Evolutionary conservation across 2,797 vertebrate species (phyloP).

Genomic region (Euthynnus affinis): DNA sequence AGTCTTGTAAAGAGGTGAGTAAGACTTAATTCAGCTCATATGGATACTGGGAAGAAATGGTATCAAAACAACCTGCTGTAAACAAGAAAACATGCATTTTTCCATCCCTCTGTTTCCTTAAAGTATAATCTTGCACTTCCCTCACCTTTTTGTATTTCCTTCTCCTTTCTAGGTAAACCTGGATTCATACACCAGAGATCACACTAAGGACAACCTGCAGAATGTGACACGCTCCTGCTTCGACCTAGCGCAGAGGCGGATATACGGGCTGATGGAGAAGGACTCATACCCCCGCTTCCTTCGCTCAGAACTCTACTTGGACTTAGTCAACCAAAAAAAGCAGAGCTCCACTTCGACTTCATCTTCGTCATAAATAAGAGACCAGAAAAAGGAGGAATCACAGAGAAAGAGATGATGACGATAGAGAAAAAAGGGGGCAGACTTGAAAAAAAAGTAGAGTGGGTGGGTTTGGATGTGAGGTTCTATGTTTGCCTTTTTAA

Average conservation of each 20-base stretch:
- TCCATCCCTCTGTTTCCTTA: too few relatives aligned
- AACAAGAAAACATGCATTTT: background rate
- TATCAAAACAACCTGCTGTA: background rate
- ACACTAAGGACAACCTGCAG: conserved; percentile 97
- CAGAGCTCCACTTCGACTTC: conserved; percentile 90
- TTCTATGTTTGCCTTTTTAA: conserved; percentile 72
- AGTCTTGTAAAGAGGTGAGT: conserved; percentile 98
- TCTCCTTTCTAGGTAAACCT: conserved; percentile 90
- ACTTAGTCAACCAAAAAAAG: conserved; percentile 97
- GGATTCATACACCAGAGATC: conserved; percentile 96
- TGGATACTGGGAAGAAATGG: background rate
- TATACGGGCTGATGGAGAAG: conserved; percentile 98
- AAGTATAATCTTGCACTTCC: background rate
- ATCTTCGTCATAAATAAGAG: conserved; percentile 86
- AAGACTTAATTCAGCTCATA: background rate
- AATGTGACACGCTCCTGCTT: conserved; percentile 93
- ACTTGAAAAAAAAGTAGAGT: conserved; percentile 63
- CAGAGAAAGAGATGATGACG: conserved; percentile 20
- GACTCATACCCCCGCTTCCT: conserved; percentile 98
- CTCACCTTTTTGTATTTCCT: background rate
- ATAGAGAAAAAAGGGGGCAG: conserved; percentile 49
- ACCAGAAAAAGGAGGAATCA: conserved; percentile 30
- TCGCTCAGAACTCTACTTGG: conserved; percentile 96
- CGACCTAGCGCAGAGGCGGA: conserved; percentile 94
- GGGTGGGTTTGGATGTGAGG: conserved; percentile 54